phyloP scores from a whole-genome alignment of 2,113 vertebrate species.

The Zosterops hypoxanthus region DNA sequence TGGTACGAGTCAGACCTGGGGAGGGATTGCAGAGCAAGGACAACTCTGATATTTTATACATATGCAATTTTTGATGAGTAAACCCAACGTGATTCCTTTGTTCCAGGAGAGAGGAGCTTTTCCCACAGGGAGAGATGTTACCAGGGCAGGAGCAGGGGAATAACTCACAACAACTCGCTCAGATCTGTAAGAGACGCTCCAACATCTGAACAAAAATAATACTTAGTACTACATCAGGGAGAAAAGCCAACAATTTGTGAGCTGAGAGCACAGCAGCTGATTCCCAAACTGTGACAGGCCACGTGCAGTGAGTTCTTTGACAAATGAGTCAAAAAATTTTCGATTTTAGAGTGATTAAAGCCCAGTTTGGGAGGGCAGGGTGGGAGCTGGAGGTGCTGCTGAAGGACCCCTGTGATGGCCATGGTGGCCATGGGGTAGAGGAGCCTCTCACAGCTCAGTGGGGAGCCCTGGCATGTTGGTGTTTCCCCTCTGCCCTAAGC shows the following conservation, averaged over 20 bases:
- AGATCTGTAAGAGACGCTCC: not conserved
- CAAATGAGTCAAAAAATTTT: not conserved
- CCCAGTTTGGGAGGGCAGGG: not conserved
- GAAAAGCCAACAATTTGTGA: fast-evolving
- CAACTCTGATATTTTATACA: not conserved
- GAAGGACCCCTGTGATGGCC: not conserved
- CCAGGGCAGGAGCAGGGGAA: not conserved
- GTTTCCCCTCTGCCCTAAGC: not conserved
- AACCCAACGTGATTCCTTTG: constrained; percentile 4
- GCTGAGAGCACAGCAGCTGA: not conserved
- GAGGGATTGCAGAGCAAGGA: not conserved
- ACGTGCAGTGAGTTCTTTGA: not conserved
- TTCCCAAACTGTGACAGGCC: not conserved
- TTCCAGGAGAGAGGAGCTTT: not conserved
- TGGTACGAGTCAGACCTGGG: not conserved
- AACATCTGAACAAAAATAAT: not conserved
- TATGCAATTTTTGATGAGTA: not conserved
- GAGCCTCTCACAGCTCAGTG: not conserved
- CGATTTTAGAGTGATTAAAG: not conserved
- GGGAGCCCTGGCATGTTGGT: not conserved
- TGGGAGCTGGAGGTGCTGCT: not conserved
- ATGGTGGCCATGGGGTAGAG: fast-evolving
- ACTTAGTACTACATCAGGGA: fast-evolving
- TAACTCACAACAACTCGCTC: not conserved
- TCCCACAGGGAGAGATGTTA: not conserved